Evolutionary conservation across 2,113 vertebrate species (phyloP), one percentile per base, ranked within the genome.

Genomic region (Onychostoma macrolepis): DNA sequence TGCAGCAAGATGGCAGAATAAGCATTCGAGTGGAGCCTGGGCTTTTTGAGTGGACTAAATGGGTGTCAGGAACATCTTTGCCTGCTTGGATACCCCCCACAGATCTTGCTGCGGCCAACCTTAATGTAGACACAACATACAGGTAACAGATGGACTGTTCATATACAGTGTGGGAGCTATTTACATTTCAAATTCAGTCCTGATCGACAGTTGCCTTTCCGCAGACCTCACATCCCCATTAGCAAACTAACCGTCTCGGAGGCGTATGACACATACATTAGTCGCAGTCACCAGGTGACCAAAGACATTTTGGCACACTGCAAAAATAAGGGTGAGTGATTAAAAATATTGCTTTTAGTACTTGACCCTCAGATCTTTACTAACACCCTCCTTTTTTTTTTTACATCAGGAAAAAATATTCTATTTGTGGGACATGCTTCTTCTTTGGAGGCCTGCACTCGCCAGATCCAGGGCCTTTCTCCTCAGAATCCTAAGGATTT

Each of bases 41-140:
- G 41, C 91, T 99, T 86, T 99, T 99, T 89, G 98, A 99, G 87
- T 99, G 98, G 98, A 99, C 98, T 50, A 99, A 99, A 93, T 99
- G 98, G 98, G 97, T 99, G 38, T 94, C 98, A 6, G 98, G 98
- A 87, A 98, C 88, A 84, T 94, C 95, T 0, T 91, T 99, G 80
- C 98, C 98, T 5, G 93, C 95, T 7, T 99, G 98, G 98, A 97
- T 99, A 82, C 91, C 97, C 11, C 94, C 97, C 0, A 63, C 95
- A 69, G 97, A 99, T 43, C 92, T 99, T 91, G 97, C 96, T 26
- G 95, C 96, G 72, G 96, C 97, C 90, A 97, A 95, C 89, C 93
- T 99, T 80, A 96, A 96, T 86, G 96, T 99, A 78, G 98, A 99
- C 94, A 98, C 97, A 97, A 97, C 97, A 86, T 99, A 99, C 96